Conservation (phyloP, 2,797 vertebrate species). For the Balearica regulorum region DNA sequence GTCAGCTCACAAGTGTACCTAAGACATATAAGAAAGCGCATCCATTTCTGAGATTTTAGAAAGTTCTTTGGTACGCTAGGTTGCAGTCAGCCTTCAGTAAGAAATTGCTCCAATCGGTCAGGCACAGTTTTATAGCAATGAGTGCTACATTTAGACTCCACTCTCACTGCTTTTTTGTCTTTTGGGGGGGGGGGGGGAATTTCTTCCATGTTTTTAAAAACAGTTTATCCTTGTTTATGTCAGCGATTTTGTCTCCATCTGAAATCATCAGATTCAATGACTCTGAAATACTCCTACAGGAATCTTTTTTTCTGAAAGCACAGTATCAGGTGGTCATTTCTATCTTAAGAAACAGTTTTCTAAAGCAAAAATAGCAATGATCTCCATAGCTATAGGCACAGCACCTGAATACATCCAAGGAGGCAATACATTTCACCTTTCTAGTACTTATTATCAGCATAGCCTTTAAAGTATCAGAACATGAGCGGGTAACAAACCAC, state of each 20-base stretch:
- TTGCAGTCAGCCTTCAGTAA: neutral
- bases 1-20: neutral
- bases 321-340: neutral
- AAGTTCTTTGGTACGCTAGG: neutral
- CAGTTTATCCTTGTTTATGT: neutral
- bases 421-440: neutral
- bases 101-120: constrained; percentile 18
- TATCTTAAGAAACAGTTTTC: neutral
- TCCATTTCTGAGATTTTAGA: neutral
- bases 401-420: neutral
- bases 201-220: neutral
- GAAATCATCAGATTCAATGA: neutral
- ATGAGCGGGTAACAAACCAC: neutral
- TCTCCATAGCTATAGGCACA: neutral
- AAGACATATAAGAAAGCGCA: neutral
- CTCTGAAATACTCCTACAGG: neutral
- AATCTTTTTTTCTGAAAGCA: neutral
- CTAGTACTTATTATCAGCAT: neutral
- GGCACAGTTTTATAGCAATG: neutral
- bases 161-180: neutral
- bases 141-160: neutral
- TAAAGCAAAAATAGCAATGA: neutral
- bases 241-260: neutral
- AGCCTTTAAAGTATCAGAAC: neutral
- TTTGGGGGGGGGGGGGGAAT: neutral